Evolutionary conservation across 2,113 vertebrate genomes (phyloP).

Genomic region (Alces alces): DNA sequence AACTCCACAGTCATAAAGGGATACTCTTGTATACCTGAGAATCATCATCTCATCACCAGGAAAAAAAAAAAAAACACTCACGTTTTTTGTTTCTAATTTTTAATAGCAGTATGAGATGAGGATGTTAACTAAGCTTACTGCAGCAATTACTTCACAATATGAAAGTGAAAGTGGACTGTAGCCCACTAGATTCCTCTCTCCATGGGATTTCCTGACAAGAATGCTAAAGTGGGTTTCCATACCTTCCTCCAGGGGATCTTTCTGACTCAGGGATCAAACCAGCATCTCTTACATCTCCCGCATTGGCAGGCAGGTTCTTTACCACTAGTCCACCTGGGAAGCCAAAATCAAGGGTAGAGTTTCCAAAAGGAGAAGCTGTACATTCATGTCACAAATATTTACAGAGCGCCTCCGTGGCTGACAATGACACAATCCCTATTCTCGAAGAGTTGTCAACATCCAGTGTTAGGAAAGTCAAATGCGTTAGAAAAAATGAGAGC

Average conservation of each 20-base stretch:
- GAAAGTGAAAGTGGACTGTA: not conserved
- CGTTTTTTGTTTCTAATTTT: not conserved
- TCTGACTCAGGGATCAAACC: not conserved
- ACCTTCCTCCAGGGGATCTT: not conserved
- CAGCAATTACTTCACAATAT: not conserved
- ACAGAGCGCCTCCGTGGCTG: not conserved
- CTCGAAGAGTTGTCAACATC: not conserved
- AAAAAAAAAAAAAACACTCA: rapidly evolving
- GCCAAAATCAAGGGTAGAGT: not conserved
- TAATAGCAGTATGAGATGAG: not conserved
- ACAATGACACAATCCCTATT: not conserved
- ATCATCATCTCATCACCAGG: not conserved
- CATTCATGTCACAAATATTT: not conserved
- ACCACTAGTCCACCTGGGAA: not conserved
- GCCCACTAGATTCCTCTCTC: not conserved
- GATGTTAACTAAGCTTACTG: not conserved
- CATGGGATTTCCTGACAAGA: not conserved
- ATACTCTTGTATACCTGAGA: not conserved
- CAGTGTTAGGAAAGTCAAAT: not conserved
- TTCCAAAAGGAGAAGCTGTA: not conserved
- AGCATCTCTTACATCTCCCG: not conserved
- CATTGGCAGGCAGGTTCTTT: not conserved
- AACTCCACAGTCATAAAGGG: not conserved
- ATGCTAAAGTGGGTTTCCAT: not conserved
- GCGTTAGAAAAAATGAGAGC: not conserved